These are phyloP conservation scores for Neoaliturus tenellus DNA, from an alignment of 2,888 invertebrate genomes.

Conservation along the genomic window DNA sequence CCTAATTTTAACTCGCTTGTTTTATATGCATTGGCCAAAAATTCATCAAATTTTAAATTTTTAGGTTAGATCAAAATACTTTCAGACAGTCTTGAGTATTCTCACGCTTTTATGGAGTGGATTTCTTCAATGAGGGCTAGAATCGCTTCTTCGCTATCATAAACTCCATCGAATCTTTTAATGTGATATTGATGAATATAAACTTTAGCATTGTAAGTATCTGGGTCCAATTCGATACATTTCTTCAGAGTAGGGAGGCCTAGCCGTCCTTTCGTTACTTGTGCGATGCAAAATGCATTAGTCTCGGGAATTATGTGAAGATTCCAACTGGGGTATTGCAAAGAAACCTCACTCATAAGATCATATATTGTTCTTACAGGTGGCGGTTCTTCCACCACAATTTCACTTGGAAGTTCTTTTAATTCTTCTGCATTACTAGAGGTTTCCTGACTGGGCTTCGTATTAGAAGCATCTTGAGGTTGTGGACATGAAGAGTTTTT, in stretches of 20 bases:
- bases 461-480: background rate
- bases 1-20: no score
- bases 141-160: slow-evolving; percentile 53
- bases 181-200: slow-evolving; percentile 55
- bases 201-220: slow-evolving; percentile 51
- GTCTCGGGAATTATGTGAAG: slow-evolving; percentile 55
- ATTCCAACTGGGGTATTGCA: slow-evolving; percentile 54
- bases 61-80: no score
- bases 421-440: background rate
- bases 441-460: background rate
- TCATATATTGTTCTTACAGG: slow-evolving; percentile 46
- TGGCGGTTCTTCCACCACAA: background rate
- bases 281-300: slow-evolving; percentile 53
- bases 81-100: no score
- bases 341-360: slow-evolving; percentile 40
- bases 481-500: background rate
- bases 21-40: no score
- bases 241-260: slow-evolving; percentile 49
- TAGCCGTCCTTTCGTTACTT: slow-evolving; percentile 47
- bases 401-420: background rate
- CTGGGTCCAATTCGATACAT: slow-evolving; percentile 52
- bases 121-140: slow-evolving; percentile 52
- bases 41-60: no score
- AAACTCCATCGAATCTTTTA: slow-evolving; percentile 47
- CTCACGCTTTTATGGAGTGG: slow-evolving; percentile 39